phyloP scores from a whole-genome alignment of 2,888 invertebrate genomes.

The Drosophila mimetica region DNA sequence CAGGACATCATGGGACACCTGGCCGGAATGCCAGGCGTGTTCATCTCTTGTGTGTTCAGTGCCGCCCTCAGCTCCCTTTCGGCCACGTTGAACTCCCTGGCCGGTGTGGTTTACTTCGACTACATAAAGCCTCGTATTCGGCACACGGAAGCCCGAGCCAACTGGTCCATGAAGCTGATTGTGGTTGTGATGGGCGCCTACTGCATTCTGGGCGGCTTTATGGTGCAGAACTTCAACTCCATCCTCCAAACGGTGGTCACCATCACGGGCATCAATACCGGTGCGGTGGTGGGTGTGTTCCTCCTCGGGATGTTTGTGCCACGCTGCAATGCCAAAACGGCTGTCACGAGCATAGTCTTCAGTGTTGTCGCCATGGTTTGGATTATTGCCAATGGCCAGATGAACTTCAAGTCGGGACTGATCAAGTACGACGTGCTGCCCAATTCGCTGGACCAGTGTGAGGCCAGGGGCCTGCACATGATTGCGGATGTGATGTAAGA shows the following conservation, averaged over 20 bases:
- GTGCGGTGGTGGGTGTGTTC: slow-evolving; percentile 88
- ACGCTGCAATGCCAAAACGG: slow-evolving; percentile 85
- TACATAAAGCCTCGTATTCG: slow-evolving; percentile 85
- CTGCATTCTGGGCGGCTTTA: slow-evolving; percentile 86
- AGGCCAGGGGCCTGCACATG: slow-evolving; percentile 53
- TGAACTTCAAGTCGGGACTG: slow-evolving; percentile 64
- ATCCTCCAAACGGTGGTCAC: slow-evolving; percentile 85
- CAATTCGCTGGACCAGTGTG: slow-evolving; percentile 75
- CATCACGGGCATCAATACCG: slow-evolving; percentile 85
- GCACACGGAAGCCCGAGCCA: slow-evolving; percentile 84
- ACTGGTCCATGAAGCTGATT: slow-evolving; percentile 85
- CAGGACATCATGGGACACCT: slow-evolving; percentile 85
- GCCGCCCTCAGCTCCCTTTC: slow-evolving; percentile 87
- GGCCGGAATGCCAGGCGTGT: slow-evolving; percentile 86
- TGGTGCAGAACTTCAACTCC: slow-evolving; percentile 85
- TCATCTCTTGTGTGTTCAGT: slow-evolving; percentile 87
- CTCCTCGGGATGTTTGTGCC: slow-evolving; percentile 89
- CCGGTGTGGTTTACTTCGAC: slow-evolving; percentile 86
- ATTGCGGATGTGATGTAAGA: slow-evolving; percentile 67
- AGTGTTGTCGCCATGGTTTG: slow-evolving; percentile 74
- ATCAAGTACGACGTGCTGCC: slow-evolving; percentile 76
- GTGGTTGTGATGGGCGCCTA: slow-evolving; percentile 85
- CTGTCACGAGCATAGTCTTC: slow-evolving; percentile 70
- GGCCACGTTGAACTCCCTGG: slow-evolving; percentile 85
- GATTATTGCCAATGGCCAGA: slow-evolving; percentile 76